These are phyloP conservation scores for Cryptus armator DNA, from an alignment of 2,888 invertebrate species.

Conservation along the genomic window DNA sequence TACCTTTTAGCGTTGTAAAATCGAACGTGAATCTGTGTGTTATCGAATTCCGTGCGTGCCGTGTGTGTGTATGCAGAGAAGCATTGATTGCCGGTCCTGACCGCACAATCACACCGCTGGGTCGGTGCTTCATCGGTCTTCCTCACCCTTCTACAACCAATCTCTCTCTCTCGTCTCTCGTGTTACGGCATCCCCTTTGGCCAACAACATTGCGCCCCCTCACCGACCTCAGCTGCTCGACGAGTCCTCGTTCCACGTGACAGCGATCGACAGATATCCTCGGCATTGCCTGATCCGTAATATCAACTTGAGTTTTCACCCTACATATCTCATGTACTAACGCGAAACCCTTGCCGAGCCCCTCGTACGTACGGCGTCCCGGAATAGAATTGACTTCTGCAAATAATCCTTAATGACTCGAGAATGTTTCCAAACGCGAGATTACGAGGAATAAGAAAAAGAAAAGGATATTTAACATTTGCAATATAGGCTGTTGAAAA, in stretches of 20 bases:
- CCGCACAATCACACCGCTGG: slow-evolving; percentile 78
- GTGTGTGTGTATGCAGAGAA: slow-evolving; percentile 72
- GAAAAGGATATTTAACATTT: background rate
- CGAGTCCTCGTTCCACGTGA: slow-evolving; percentile 65
- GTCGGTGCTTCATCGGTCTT: slow-evolving; percentile 63
- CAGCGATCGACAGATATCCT: slow-evolving; percentile 76
- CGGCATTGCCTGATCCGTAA: slow-evolving; percentile 45
- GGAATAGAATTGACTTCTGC: background rate
- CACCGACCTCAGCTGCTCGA: slow-evolving; percentile 53
- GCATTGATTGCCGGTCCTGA: slow-evolving; percentile 80
- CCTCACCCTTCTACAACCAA: slow-evolving; percentile 55
- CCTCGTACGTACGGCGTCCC: background rate
- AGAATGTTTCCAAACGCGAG: background rate
- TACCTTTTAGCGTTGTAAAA: background rate
- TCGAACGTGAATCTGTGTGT: slow-evolving; percentile 69
- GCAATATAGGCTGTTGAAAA: background rate
- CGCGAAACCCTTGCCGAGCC: background rate
- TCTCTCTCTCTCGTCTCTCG: slow-evolving; percentile 59
- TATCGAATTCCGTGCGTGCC: slow-evolving; percentile 78
- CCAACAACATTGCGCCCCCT: slow-evolving; percentile 21
- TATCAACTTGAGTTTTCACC: slow-evolving; percentile 36
- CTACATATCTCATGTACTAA: background rate
- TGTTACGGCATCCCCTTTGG: slow-evolving; percentile 17
- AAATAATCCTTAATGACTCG: slow-evolving; percentile 6
- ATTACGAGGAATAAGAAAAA: background rate